Base-by-base conservation (phyloP, 1,140 invertebrate species). In the Drosophila willistoni region DNA sequence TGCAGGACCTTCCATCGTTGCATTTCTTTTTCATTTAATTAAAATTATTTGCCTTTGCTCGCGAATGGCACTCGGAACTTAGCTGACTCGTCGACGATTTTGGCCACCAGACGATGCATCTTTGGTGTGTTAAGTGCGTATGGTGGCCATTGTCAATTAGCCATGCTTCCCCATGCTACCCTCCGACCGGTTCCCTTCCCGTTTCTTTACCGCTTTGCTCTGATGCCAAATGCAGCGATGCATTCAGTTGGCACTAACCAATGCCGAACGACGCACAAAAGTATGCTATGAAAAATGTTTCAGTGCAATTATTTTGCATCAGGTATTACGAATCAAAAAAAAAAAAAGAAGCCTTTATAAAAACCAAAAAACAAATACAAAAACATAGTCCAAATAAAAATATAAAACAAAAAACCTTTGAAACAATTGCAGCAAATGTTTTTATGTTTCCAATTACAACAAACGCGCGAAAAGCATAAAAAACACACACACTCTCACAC, bases 21-120 rank as follows among this genome's bases (percentile, higher is more conserved):
- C 77, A 73, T 79, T 87, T 87, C 84, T 87, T 87, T 87, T 87
- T 87, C 81, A 87, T 87, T 87, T 87, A 84, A 89, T 87, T 87
- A 87, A 87, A 87, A 89, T 89, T 89, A 87, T 87, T 87, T 87
- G 85, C 82, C 71, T 86, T 87, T 87, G 75, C 74, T 68, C 54
- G 76, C 64, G 60, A 77, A 62, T 51, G 22, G 68, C 81, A 86
- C 81, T 82, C 71, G 79, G 76, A 89, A 82, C 69, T 86, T 79
- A 87, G 72, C 79, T 61, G 75, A 51, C 62, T 44, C 60, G 55
- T 67, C 61, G 39, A 69, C 54, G 62, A 67, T 73, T 87, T 87
- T 83, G 75, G 79, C 65, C 60, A 62, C 10, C 59, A 57, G 55
- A 22, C 60, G 44, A 51, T 51, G 73, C 73, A 56, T 86, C 81